Percentiles rank a stretch among this genome's conserved stretches.
Conservation (phyloP, 2,113 vertebrate genomes). For the Astatoreochromis straeleni region DNA sequence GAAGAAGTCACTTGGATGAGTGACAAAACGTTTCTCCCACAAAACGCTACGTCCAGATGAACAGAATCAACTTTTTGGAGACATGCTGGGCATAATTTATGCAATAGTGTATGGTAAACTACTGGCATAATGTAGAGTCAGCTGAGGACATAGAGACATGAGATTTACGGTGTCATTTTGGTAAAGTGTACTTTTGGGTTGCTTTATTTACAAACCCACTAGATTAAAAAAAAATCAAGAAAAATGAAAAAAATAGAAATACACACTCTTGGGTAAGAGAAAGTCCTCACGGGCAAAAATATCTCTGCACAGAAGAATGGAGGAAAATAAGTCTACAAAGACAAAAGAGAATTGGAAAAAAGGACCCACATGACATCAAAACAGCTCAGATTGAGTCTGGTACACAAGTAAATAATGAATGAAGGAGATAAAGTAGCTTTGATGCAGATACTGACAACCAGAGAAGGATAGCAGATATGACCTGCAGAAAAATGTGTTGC, state of each 20-base stretch:
- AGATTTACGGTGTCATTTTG: background rate
- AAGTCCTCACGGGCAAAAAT: background rate
- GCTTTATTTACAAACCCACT: background rate
- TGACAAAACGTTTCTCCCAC: background rate
- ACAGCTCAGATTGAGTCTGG: background rate
- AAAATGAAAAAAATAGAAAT: background rate
- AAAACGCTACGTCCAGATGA: background rate
- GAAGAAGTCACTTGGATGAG: background rate
- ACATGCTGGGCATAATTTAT: background rate
- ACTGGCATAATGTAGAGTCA: background rate
- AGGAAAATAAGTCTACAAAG: background rate
- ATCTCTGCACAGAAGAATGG: background rate
- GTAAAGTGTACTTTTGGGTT: background rate
- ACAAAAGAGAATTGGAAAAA: background rate
- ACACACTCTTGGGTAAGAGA: background rate
- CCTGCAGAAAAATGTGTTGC: background rate
- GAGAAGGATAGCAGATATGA: background rate
- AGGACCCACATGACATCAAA: background rate
- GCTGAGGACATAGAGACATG: background rate
- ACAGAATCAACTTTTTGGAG: background rate
- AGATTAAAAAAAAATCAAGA: background rate
- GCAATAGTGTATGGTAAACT: background rate
- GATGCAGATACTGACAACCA: background rate
- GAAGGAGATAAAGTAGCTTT: background rate
- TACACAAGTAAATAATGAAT: slow-evolving; percentile 16